A percentile compares a stretch with the other conserved stretches of the same genome.
These are phyloP conservation scores for Pagetopsis macropterus DNA, from an alignment of 2,797 vertebrate genomes.

Conservation along the genomic window DNA sequence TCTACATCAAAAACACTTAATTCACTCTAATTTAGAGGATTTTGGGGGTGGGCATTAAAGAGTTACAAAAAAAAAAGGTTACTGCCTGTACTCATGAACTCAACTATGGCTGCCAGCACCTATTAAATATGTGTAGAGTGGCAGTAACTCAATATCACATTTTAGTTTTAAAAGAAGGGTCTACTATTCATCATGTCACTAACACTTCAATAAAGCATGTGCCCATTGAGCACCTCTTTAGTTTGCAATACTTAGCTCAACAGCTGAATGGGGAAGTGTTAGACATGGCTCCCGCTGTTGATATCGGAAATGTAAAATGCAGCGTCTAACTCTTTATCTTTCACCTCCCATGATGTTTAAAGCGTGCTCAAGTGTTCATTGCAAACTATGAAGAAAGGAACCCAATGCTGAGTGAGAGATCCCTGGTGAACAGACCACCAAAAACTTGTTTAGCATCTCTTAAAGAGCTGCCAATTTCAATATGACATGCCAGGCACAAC, in stretches of 20 bases:
- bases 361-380: slow-evolving; percentile 47
- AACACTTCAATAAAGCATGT: slow-evolving; percentile 42
- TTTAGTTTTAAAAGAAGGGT: slow-evolving; percentile 28
- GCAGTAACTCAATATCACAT: slow-evolving; percentile 28
- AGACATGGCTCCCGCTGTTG: slow-evolving; percentile 40
- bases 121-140: slow-evolving; percentile 31
- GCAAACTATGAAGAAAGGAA: slow-evolving; percentile 39
- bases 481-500: slow-evolving; percentile 22
- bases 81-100: slow-evolving; percentile 1
- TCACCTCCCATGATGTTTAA: slow-evolving; percentile 52
- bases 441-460: slow-evolving; percentile 37
- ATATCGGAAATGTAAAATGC: slow-evolving; percentile 55
- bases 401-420: slow-evolving; percentile 26
- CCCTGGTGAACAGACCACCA: slow-evolving; percentile 30
- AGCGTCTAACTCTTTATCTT: slow-evolving; percentile 43
- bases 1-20: background rate
- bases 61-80: background rate
- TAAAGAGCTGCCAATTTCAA: slow-evolving; percentile 45
- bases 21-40: background rate
- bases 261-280: slow-evolving; percentile 43
- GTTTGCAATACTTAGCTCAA: slow-evolving; percentile 24
- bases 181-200: slow-evolving; percentile 37
- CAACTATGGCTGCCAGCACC: background rate
- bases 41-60: background rate
- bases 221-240: slow-evolving; percentile 52